Evolutionary conservation across 2,888 invertebrate genomes (phyloP).

Genomic region (Trissolcus japonicus): DNA sequence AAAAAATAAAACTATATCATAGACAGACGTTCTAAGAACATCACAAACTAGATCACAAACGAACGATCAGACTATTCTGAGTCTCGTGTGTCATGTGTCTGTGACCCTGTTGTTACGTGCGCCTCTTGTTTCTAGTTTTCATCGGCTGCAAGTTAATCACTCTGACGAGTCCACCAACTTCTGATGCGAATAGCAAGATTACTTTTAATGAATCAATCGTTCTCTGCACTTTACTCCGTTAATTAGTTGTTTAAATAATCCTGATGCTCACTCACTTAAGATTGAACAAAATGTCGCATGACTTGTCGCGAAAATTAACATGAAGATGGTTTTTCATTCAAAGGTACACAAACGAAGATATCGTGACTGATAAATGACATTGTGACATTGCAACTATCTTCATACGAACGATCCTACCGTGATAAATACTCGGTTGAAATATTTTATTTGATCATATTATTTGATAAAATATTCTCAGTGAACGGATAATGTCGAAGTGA

Average conservation of each 20-base stretch:
- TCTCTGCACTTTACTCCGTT: conserved; percentile 24
- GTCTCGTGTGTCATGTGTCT: conserved; percentile 28
- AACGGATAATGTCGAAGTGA: conserved; percentile 25
- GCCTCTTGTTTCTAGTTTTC: conserved; percentile 14
- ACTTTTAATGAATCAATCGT: conserved; percentile 28
- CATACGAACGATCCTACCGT: too few species aligned
- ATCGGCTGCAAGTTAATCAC: conserved; percentile 12
- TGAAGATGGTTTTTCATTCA: too few species aligned
- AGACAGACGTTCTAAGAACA: conserved; percentile 33
- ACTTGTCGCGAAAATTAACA: not conserved
- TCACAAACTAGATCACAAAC: conserved; percentile 46
- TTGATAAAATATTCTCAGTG: conserved; percentile 5
- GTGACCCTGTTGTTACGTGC: conserved; percentile 11
- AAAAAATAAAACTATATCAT: too few species aligned
- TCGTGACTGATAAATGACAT: too few species aligned
- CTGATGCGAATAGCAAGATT: conserved; percentile 18
- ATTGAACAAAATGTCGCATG: not conserved
- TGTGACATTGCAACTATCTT: too few species aligned
- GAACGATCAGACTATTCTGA: conserved; percentile 22
- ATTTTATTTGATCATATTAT: not conserved
- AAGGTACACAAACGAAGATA: too few species aligned
- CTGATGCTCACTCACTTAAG: not conserved
- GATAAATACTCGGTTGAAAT: too few species aligned
- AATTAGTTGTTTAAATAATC: conserved; percentile 19
- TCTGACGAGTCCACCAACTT: conserved; percentile 24